Evolutionary conservation across 2,113 vertebrate genomes (phyloP).

Genomic region (Hassar affinis): DNA sequence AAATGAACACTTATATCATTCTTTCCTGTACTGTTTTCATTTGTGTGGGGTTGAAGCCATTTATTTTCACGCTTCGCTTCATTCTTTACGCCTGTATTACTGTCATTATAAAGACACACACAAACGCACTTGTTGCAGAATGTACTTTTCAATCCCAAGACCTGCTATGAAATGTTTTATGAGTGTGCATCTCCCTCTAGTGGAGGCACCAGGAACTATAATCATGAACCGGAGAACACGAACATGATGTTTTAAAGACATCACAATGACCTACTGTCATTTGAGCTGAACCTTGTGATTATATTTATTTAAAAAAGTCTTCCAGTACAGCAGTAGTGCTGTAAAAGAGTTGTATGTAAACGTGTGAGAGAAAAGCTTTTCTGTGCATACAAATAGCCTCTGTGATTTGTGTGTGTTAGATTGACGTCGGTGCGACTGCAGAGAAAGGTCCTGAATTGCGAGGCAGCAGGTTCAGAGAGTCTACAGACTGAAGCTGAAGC

Average conservation of each 20-base stretch:
- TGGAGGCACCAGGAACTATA: slow-evolving; percentile 40
- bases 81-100: background rate
- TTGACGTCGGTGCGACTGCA: slow-evolving; percentile 53
- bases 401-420: slow-evolving; percentile 55
- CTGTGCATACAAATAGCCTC: background rate
- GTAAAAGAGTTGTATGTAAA: background rate
- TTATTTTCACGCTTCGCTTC: background rate
- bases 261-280: background rate
- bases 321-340: background rate
- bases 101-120: background rate
- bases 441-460: slow-evolving; percentile 54
- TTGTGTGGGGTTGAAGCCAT: no score
- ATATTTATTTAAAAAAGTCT: background rate
- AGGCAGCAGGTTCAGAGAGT: slow-evolving; percentile 55
- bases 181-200: slow-evolving; percentile 58
- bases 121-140: background rate
- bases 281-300: background rate
- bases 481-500: slow-evolving; percentile 49
- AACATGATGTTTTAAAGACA: background rate
- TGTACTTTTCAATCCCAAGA: background rate
- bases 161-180: background rate
- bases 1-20: background rate
- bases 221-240: background rate
- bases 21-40: background rate
- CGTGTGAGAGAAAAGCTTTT: background rate